Conservation (phyloP, 2,888 invertebrate species). For the Luperina nickerlii region DNA sequence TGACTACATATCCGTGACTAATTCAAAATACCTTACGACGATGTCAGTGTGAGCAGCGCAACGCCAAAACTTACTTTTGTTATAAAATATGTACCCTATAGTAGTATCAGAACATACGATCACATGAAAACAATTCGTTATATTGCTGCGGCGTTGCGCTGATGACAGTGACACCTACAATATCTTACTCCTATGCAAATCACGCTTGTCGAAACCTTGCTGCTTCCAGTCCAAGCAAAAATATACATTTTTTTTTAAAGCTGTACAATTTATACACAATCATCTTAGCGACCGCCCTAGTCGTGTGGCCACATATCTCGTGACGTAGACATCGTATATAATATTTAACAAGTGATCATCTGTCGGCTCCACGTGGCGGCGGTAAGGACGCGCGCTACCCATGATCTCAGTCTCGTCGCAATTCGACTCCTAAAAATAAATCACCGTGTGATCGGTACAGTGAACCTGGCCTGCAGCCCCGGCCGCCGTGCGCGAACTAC, state of each 20-base stretch:
- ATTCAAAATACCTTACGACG: conserved; percentile 82
- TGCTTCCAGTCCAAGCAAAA: conserved; percentile 85
- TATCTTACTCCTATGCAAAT: conserved; percentile 80
- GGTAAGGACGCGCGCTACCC: conserved; percentile 67
- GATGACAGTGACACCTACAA: conserved; percentile 72
- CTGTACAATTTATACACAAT: conserved; percentile 88
- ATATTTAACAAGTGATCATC: conserved; percentile 54
- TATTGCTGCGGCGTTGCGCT: conserved; percentile 60
- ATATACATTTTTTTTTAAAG: conserved; percentile 86
- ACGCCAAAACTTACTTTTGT: conserved; percentile 47
- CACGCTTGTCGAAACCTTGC: conserved; percentile 80
- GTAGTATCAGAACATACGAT: conserved; percentile 56
- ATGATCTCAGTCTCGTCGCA: conserved; percentile 81
- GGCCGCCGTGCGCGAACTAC: conserved; percentile 49
- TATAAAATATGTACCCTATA: conserved; percentile 61
- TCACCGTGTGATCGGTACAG: conserved; percentile 58
- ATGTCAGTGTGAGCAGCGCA: conserved; percentile 71
- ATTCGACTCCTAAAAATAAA: conserved; percentile 74
- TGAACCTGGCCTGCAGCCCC: conserved; percentile 47
- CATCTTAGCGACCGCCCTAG: conserved; percentile 73
- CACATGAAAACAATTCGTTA: conserved; percentile 58
- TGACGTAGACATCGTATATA: conserved; percentile 51
- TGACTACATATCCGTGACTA: conserved; percentile 86
- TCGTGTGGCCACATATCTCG: conserved; percentile 67
- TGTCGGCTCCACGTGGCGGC: conserved; percentile 56